phyloP scores from a whole-genome alignment of 1,140 invertebrate species.

The Drosophila kikkawai region DNA sequence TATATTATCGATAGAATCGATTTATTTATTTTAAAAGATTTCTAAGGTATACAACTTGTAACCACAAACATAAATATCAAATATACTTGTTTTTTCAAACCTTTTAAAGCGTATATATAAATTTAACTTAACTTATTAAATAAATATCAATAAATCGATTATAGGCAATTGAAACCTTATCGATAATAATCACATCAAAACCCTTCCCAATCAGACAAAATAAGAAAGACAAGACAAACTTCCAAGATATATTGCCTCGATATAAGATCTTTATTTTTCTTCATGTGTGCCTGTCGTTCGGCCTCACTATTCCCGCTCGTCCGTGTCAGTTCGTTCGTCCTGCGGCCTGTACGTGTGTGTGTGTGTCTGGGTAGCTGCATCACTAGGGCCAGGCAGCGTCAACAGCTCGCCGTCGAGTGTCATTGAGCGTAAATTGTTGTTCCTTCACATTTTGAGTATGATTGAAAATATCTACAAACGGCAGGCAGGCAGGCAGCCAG shows the following conservation, averaged over 20 bases:
- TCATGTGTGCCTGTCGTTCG: conserved; percentile 3
- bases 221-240: too few relatives aligned
- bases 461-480: conserved; percentile 82
- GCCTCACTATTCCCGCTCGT: conserved; percentile 31
- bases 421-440: conserved; percentile 84
- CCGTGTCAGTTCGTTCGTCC: conserved; percentile 5
- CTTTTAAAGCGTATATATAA: not conserved
- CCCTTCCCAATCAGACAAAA: too few relatives aligned
- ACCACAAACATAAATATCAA: not conserved
- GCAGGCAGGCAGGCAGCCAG: conserved; percentile 23
- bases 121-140: too few relatives aligned
- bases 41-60: not conserved
- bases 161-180: too few relatives aligned
- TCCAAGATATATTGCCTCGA: not conserved
- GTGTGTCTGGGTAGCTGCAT: conserved; percentile 48
- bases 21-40: not conserved
- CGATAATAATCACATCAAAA: not conserved
- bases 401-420: conserved; percentile 76
- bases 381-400: conserved; percentile 56
- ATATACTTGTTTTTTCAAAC: not conserved
- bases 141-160: not conserved
- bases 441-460: conserved; percentile 83
- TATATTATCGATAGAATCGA: not conserved
- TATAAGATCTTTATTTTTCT: not conserved
- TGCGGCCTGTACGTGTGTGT: conserved; percentile 9